Evolutionary conservation across 2,797 vertebrate genomes (phyloP).

Genomic region (Acipenser ruthenus): DNA sequence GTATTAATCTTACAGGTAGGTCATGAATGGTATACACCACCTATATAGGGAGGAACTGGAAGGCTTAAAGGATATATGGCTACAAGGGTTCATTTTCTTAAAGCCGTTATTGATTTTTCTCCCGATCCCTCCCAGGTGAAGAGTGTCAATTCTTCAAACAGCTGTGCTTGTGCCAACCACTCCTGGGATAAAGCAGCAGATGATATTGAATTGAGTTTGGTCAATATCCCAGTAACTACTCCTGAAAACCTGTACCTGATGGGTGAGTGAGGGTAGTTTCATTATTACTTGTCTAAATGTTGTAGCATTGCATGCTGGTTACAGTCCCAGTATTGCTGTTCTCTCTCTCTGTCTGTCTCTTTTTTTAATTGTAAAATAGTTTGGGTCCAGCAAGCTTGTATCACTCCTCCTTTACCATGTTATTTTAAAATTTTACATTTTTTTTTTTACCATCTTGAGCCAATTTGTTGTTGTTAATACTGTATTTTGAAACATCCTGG

Average conservation of each 20-base stretch:
- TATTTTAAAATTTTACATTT: too few relatives aligned
- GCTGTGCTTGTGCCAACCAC: slow-evolving; percentile 77
- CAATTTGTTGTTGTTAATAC: too few relatives aligned
- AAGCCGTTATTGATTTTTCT: slow-evolving; percentile 7
- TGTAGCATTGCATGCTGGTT: neutral
- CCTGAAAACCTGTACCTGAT: slow-evolving; percentile 96
- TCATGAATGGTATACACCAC: too few relatives aligned
- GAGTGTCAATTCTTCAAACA: slow-evolving; percentile 81
- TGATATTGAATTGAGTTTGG: slow-evolving; percentile 69
- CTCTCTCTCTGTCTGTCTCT: neutral
- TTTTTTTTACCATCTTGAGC: too few relatives aligned
- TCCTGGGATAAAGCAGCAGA: slow-evolving; percentile 77
- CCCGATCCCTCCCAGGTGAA: slow-evolving; percentile 59
- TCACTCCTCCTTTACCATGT: too few relatives aligned
- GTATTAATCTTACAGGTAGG: too few relatives aligned
- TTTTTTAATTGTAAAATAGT: too few relatives aligned
- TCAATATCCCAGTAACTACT: slow-evolving; percentile 81
- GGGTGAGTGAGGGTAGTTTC: slow-evolving; percentile 57
- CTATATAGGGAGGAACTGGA: too few relatives aligned
- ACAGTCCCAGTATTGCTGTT: neutral
- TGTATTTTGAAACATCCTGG: too few relatives aligned
- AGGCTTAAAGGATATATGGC: too few relatives aligned
- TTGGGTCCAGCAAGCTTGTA: too few relatives aligned
- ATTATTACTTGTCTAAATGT: neutral
- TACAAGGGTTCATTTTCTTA: too few relatives aligned